Evolutionary conservation across 2,888 invertebrate genomes (phyloP).

Genomic region (Mactromeris polynyma): DNA sequence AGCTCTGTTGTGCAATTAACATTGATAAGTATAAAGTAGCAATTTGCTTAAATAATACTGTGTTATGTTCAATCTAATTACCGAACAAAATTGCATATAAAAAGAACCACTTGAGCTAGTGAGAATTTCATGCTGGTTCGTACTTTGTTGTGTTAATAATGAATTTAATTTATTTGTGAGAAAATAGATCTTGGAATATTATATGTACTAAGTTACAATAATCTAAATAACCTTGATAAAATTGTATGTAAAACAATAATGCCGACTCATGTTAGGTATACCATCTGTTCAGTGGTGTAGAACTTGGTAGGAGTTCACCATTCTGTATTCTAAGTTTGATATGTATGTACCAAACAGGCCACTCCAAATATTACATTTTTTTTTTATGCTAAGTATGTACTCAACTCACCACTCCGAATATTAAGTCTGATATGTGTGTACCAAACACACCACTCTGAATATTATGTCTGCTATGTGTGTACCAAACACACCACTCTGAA

Average conservation of each 20-base stretch:
- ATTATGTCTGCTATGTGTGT: too few species aligned
- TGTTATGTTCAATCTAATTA: neutral
- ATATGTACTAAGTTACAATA: constrained; percentile 10
- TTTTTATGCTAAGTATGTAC: too few species aligned
- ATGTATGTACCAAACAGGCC: too few species aligned
- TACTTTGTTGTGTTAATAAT: neutral
- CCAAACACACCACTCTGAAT: too few species aligned
- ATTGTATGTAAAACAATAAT: neutral
- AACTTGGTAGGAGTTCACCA: neutral
- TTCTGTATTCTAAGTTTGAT: too few species aligned
- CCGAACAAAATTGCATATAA: neutral
- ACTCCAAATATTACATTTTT: too few species aligned
- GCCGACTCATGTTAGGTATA: neutral
- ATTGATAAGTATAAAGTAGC: neutral
- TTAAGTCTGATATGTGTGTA: too few species aligned
- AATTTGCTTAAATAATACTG: neutral
- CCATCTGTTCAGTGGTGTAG: neutral
- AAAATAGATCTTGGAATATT: neutral
- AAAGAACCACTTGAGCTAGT: neutral
- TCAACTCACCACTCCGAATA: too few species aligned
- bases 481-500: too few species aligned
- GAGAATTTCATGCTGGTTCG: neutral
- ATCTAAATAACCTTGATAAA: constrained; percentile 13
- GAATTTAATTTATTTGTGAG: neutral
- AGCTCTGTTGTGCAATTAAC: neutral